A percentile compares a stretch with the other conserved stretches of the same genome.
phyloP scores from a whole-genome alignment of 2,113 vertebrate genomes.

The Entelurus aequoreus region DNA sequence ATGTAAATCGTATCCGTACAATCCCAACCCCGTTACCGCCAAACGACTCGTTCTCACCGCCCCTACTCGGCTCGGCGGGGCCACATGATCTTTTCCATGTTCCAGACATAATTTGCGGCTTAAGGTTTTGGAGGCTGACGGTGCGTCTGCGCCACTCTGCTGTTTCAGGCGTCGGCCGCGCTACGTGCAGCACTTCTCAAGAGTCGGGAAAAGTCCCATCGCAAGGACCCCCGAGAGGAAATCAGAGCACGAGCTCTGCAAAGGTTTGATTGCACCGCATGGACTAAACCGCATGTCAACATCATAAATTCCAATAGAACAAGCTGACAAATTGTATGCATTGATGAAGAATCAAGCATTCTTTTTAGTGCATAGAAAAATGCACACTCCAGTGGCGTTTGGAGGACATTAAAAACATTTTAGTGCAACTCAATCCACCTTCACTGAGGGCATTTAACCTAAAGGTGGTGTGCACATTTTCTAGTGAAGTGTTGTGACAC shows the following conservation, averaged over 20 bases:
- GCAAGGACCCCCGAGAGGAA: constrained; percentile 27
- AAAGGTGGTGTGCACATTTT: constrained; percentile 49
- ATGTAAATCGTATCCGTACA: constrained; percentile 69
- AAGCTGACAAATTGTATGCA: not conserved
- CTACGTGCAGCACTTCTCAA: constrained; percentile 47
- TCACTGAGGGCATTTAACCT: constrained; percentile 55
- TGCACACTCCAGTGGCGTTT: constrained; percentile 22
- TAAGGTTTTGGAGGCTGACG: constrained; percentile 73
- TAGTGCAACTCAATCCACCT: constrained; percentile 43
- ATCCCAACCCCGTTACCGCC: constrained; percentile 65
- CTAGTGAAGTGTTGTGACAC: constrained; percentile 61
- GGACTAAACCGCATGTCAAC: not conserved
- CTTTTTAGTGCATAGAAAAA: not conserved
- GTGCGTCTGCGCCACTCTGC: constrained; percentile 69
- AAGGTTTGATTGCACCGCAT: constrained; percentile 3
- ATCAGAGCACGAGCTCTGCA: constrained; percentile 5
- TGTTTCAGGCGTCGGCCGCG: constrained; percentile 66
- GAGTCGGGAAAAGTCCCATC: constrained; percentile 30
- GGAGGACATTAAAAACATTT: constrained; percentile 21
- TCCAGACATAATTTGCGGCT: constrained; percentile 75
- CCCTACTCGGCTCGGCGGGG: constrained; percentile 53
- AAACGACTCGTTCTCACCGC: constrained; percentile 62
- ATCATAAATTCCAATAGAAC: not conserved
- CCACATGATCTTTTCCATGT: constrained; percentile 70
- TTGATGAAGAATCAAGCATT: too few relatives aligned